A percentile compares a stretch with the other conserved stretches of the same genome.
phyloP scores from a whole-genome alignment of 2,888 invertebrate species.

The Acronicta psi region DNA sequence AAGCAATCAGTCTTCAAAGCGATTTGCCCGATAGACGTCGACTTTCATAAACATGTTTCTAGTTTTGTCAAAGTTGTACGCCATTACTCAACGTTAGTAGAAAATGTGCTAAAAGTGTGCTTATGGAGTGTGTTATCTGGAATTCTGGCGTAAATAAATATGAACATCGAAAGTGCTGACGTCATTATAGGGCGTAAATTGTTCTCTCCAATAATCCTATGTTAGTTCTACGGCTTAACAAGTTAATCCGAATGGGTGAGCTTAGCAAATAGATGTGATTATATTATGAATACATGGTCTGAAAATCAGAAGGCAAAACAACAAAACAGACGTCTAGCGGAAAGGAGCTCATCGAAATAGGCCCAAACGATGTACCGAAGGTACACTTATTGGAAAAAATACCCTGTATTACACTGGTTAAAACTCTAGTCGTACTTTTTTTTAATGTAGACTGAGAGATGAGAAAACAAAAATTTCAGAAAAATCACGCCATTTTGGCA shows the following conservation, averaged over 20 bases:
- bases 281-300: not conserved
- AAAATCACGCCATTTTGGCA: no score
- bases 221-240: no score
- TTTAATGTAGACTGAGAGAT: no score
- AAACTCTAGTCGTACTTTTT: no score
- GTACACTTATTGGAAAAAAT: no score
- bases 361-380: no score
- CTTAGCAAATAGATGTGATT: not conserved
- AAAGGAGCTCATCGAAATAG: no score
- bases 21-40: slow-evolving; percentile 43
- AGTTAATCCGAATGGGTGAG: no score
- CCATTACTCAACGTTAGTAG: slow-evolving; percentile 14
- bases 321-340: no score
- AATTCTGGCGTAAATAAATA: slow-evolving; percentile 15
- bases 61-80: slow-evolving; percentile 24
- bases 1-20: slow-evolving; percentile 49
- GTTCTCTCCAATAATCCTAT: not conserved
- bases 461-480: no score
- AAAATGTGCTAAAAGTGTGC: slow-evolving; percentile 25
- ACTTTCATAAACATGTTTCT: slow-evolving; percentile 54
- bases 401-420: no score
- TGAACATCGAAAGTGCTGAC: slow-evolving; percentile 17
- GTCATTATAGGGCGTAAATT: slow-evolving; percentile 7
- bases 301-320: not conserved
- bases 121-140: slow-evolving; percentile 6